Evolutionary conservation across 2,888 invertebrate genomes (phyloP).

Genomic region (Myopa testacea): DNA sequence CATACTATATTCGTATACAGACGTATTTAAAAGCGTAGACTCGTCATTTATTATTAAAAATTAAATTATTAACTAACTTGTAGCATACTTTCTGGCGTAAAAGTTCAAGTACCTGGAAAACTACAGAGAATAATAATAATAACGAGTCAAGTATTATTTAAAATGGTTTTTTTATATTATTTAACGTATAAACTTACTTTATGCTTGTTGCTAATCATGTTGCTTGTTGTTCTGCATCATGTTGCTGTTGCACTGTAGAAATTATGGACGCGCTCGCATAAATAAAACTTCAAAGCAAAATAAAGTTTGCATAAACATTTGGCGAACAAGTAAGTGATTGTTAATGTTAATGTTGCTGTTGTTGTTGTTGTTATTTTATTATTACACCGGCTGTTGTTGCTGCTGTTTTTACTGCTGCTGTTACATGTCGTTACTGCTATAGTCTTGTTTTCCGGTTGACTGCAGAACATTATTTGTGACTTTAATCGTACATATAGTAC

Average conservation of each 20-base stretch:
- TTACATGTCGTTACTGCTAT: too few species aligned
- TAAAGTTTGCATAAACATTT: neutral
- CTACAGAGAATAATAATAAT: neutral
- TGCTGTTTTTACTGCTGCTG: neutral
- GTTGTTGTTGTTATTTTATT: constrained; percentile 3
- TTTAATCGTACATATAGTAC: too few species aligned
- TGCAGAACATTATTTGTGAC: too few species aligned
- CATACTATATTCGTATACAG: too few species aligned
- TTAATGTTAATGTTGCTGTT: neutral
- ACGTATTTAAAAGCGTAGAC: too few species aligned
- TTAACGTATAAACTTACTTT: neutral
- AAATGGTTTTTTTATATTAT: neutral
- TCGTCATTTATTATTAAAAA: too few species aligned
- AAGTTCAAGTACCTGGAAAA: neutral
- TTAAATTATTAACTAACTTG: neutral
- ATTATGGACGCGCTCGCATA: constrained; percentile 14
- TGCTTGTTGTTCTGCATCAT: too few species aligned
- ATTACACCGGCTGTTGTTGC: neutral
- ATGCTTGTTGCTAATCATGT: neutral
- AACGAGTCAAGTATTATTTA: neutral
- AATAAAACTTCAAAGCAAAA: constrained; percentile 15
- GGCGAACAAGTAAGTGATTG: neutral
- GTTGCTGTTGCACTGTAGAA: constrained; percentile 3
- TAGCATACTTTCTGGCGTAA: constrained; percentile 1
- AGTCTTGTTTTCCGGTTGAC: too few species aligned